These are phyloP conservation scores for Isoperla grammatica DNA, from an alignment of 2,888 invertebrate genomes.

Conservation along the genomic window DNA sequence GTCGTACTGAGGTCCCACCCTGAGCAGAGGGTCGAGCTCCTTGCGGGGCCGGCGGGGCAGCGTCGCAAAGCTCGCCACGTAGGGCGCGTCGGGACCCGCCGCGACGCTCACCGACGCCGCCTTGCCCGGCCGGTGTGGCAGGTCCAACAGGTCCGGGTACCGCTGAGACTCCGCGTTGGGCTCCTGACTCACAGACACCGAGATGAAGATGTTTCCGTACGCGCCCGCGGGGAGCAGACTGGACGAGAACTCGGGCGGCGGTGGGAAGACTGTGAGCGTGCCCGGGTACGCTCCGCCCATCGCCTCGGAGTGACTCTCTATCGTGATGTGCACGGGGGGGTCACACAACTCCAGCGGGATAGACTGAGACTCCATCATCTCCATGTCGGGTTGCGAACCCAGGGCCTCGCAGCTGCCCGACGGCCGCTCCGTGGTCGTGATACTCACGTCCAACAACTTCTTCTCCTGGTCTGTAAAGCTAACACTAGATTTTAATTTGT, in stretches of 20 bases:
- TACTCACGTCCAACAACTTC: slow-evolving; percentile 74
- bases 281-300: slow-evolving; percentile 42
- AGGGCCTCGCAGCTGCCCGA: slow-evolving; percentile 54
- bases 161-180: slow-evolving; percentile 53
- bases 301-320: slow-evolving; percentile 43
- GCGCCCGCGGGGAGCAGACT: slow-evolving; percentile 50
- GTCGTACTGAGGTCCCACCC: slow-evolving; percentile 65
- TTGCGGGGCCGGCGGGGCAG: slow-evolving; percentile 43
- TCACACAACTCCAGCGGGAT: slow-evolving; percentile 40
- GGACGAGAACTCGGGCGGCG: slow-evolving; percentile 56
- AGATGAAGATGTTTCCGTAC: slow-evolving; percentile 77
- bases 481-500: slow-evolving; percentile 69
- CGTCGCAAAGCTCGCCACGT: slow-evolving; percentile 34
- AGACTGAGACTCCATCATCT: slow-evolving; percentile 41
- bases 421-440: slow-evolving; percentile 58
- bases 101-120: slow-evolving; percentile 45
- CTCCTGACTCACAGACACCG: slow-evolving; percentile 71
- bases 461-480: slow-evolving; percentile 87
- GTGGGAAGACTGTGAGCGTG: slow-evolving; percentile 47
- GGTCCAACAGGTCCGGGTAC: slow-evolving; percentile 75
- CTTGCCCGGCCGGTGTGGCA: slow-evolving; percentile 51
- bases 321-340: slow-evolving; percentile 47
- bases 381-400: slow-evolving; percentile 58
- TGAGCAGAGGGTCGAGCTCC: slow-evolving; percentile 13
- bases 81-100: slow-evolving; percentile 37